Percentiles rank a stretch among this genome's conserved stretches.
Conservation (phyloP, 64 coral and sea anemone species). For the Exaiptasia diaphana region DNA sequence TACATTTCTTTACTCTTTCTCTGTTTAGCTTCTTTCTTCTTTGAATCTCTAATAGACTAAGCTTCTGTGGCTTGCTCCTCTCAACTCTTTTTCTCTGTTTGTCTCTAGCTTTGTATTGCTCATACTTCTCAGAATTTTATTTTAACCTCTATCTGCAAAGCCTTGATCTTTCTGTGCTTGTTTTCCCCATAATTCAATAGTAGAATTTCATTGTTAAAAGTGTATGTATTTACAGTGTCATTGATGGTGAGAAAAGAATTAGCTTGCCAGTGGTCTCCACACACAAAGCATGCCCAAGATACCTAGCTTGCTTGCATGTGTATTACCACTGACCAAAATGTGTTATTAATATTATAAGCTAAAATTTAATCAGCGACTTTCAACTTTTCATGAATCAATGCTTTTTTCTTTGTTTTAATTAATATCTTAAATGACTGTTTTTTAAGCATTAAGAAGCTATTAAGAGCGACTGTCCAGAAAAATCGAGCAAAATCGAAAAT, state of each 20-base stretch:
- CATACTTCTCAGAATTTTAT: constrained; percentile 48
- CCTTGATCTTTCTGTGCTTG: constrained; percentile 32
- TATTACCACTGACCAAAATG: background rate
- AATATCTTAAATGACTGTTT: background rate
- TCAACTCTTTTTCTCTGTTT: constrained; percentile 25
- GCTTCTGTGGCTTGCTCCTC: background rate
- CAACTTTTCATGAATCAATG: background rate
- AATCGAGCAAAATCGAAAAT: background rate
- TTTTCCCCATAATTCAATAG: background rate
- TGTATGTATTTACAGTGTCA: background rate
- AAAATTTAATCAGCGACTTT: background rate
- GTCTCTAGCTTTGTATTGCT: constrained; percentile 29
- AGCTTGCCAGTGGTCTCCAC: background rate
- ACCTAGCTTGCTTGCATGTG: background rate
- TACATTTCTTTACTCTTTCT: constrained; percentile 15
- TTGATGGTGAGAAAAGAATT: background rate
- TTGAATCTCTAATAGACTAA: background rate
- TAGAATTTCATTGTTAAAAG: background rate
- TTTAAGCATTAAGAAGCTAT: background rate
- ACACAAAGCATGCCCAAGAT: background rate
- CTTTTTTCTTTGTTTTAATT: background rate
- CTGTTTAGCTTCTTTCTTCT: constrained; percentile 8
- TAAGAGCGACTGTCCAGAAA: background rate
- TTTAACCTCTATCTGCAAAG: constrained; percentile 14
- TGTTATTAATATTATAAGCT: background rate